phyloP scores from a whole-genome alignment of 2,113 vertebrate species.

The Origma solitaria region DNA sequence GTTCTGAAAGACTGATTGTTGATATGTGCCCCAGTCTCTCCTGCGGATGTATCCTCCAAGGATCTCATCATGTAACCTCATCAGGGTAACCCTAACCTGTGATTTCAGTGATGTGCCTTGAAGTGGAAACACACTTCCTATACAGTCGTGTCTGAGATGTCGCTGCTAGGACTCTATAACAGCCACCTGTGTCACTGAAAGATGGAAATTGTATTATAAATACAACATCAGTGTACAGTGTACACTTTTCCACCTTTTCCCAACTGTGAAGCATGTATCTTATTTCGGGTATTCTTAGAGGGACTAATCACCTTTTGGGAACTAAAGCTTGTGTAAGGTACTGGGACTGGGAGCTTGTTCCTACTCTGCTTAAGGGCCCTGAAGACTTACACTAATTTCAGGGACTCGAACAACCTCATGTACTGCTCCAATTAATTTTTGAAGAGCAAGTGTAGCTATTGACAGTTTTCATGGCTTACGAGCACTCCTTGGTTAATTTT shows the following conservation, averaged over 20 bases:
- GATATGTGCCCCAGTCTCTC: background rate
- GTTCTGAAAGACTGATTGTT: background rate
- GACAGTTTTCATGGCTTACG: background rate
- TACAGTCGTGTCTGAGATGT: background rate
- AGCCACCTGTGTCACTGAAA: background rate
- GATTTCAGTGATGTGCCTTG: background rate
- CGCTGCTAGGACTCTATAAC: background rate
- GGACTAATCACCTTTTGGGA: background rate
- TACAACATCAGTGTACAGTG: background rate
- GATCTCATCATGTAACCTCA: background rate
- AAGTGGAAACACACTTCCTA: background rate
- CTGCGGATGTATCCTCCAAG: background rate
- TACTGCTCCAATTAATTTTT: background rate
- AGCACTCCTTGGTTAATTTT: background rate
- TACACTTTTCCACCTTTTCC: background rate
- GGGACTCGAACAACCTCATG: background rate
- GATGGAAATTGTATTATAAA: background rate
- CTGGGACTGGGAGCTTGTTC: background rate
- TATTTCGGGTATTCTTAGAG: background rate
- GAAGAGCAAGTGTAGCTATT: background rate
- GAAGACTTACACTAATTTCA: background rate
- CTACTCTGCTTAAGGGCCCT: background rate
- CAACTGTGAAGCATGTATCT: background rate
- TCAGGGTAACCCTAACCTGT: background rate
- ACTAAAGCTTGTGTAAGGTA: background rate